Evolutionary conservation across 2,888 invertebrate genomes (phyloP).

Genomic region (Pseudococcus longispinus): DNA sequence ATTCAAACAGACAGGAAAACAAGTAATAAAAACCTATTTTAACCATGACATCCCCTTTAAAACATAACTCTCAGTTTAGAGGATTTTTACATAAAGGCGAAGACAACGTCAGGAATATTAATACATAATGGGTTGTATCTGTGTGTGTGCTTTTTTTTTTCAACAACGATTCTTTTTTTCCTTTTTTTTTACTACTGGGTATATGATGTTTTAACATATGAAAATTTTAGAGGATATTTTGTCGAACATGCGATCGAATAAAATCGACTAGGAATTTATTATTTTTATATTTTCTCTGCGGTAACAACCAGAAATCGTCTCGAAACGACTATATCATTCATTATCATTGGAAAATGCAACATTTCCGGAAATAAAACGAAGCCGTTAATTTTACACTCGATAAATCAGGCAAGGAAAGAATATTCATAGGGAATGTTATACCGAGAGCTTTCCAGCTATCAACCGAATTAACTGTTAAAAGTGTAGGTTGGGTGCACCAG

Average conservation of each 20-base stretch:
- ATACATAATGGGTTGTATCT: constrained; percentile 50
- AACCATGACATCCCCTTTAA: constrained; percentile 52
- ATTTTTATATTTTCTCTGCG: background rate
- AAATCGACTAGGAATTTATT: background rate
- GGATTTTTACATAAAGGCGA: constrained; percentile 50
- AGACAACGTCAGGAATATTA: constrained; percentile 55
- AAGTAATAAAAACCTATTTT: constrained; percentile 55
- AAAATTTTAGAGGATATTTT: constrained; percentile 1
- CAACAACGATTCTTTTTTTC: background rate
- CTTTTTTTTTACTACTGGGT: background rate
- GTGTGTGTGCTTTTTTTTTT: background rate
- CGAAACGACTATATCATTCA: constrained; percentile 20
- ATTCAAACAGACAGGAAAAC: constrained; percentile 57
- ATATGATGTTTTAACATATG: background rate
- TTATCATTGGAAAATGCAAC: constrained; percentile 42
- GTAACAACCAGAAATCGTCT: constrained; percentile 15
- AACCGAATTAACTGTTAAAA: constrained; percentile 54
- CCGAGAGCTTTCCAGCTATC: background rate
- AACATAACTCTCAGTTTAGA: constrained; percentile 47
- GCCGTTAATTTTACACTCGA: constrained; percentile 56
- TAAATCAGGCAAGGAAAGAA: constrained; percentile 28
- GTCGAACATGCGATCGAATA: background rate
- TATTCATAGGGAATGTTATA: constrained; percentile 42
- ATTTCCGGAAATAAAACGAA: constrained; percentile 35
- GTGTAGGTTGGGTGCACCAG: constrained; percentile 23